Evolutionary conservation across 1,140 invertebrate genomes (phyloP), one percentile per base, ranked within the genome.

Genomic region (Eueides isabella): DNA sequence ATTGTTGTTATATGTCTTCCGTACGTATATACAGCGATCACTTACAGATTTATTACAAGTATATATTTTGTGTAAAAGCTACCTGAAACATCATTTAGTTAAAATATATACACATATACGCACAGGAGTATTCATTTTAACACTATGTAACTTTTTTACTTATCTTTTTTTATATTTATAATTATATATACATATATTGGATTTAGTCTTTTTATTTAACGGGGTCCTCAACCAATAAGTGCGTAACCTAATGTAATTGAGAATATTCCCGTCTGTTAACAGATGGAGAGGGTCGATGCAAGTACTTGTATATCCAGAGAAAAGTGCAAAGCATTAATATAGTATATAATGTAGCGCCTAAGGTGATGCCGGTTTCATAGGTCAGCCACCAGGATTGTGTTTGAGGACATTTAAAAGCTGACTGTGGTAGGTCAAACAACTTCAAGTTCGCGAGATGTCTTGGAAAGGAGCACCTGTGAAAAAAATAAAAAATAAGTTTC

Each of bases 281-380:
- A 19, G n/a, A 38, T 5, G 69, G 38, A n/a, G 9, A 33, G 0
- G 74, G 74, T 12, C 61, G 41, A 19, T 76, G 76, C 31, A 79
- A 28, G 48, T 74, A 74, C 19, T 61, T 62, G 29, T 76, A 79
- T 23, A 76, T 74, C 77, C 72, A 71, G 4, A 70, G 35, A n/a
- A 79, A n/a, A 7, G 74, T 72, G 0, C 71, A 38, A 0, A 65
- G 23, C 1, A 79, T 26, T 19, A 79, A 35, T 23, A 71, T 11
- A 19, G 38, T 44, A 29, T 76, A 79, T 19, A 74, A 23, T 0
- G 71, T 12, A 19, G 72, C 23, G 14, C 73, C 73, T 14, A 74
- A 38, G 16, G 48, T 71, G 4, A 73, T 41, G 5, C 26, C 61
- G 19, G 55, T 14, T 5, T 70, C 41, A 4, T 19, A 70, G 26